Base-by-base conservation (phyloP, 2,888 invertebrate genomes). In the Nebria brevicollis region DNA sequence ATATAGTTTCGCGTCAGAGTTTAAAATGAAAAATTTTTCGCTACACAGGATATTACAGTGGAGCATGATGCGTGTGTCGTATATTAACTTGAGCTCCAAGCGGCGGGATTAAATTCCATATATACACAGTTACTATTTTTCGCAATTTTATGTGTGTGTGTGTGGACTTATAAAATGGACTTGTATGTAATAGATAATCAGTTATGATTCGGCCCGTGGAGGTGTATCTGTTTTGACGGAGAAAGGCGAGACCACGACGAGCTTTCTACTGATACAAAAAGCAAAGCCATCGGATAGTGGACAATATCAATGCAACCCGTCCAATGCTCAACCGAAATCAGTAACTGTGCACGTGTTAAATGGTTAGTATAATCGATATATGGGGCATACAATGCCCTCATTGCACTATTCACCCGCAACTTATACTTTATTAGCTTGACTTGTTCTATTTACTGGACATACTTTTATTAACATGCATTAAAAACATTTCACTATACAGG, bases 271-370 rank as follows among this genome's bases (percentile, higher is more conserved):
- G 86, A 96, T 97, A 87, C 96, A 96, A 90, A 94, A 94, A 88
- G 97, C 97, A 78, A 92, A 94, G 88, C 95, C 96, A 82, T 92
- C 95, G 75, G 97, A 97, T 89, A 96, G 96, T 77, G 97, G 97
- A 86, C 95, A 94, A 87, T 97, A 97, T 91, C 95, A 96, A 89
- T 97, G 97, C 91, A 96, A 96, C 91, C 97, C 97, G 87, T 96
- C 97, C 90, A 97, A 97, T 90, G 96, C 97, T 85, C 95, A 96
- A 89, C 93, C 96, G 82, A 96, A 96, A 90, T 95, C 95, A 90
- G 96, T 97, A 86, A 95, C 95, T 84, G 96, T 97, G 84, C 97
- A 97, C 89, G 97, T 97, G 86, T 93, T 97, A 86, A 97, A 97
- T 92, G 97, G 97, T 97, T 34, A 20, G 73, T 73, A 41, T n/a